phyloP scores from a whole-genome alignment of 2,113 vertebrate species.

The Chrysochloris asiatica region DNA sequence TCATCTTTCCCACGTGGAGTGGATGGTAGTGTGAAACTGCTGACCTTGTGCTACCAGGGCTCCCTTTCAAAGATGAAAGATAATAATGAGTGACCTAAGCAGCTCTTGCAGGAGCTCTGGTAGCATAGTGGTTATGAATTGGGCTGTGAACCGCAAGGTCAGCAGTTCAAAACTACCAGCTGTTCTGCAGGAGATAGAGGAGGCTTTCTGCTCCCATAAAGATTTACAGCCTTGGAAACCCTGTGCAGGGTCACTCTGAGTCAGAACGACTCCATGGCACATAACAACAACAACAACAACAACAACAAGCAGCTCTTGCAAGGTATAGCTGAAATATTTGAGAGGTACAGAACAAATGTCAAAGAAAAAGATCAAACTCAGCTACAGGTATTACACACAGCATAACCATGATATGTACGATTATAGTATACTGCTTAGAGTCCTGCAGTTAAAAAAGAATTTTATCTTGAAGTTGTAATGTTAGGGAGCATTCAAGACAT shows the following conservation, averaged over 20 bases:
- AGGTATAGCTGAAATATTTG: background rate
- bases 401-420: background rate
- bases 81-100: background rate
- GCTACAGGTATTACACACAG: background rate
- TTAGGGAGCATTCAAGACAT: background rate
- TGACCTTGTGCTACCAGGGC: no score
- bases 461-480: background rate
- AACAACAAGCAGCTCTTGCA: background rate
- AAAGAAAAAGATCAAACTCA: background rate
- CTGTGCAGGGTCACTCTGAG: no score
- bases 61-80: background rate
- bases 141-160: no score
- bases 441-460: background rate
- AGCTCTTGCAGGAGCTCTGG: background rate
- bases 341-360: background rate
- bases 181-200: no score
- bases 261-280: no score
- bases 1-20: no score
- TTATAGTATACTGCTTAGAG: background rate
- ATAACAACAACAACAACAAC: no score
- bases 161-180: no score
- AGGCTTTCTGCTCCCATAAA: no score
- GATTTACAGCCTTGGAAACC: no score
- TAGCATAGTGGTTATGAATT: no score
- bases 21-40: no score